These are phyloP conservation scores for Kobus ellipsiprymnus DNA, from an alignment of 2,113 vertebrate genomes.

Conservation along the genomic window DNA sequence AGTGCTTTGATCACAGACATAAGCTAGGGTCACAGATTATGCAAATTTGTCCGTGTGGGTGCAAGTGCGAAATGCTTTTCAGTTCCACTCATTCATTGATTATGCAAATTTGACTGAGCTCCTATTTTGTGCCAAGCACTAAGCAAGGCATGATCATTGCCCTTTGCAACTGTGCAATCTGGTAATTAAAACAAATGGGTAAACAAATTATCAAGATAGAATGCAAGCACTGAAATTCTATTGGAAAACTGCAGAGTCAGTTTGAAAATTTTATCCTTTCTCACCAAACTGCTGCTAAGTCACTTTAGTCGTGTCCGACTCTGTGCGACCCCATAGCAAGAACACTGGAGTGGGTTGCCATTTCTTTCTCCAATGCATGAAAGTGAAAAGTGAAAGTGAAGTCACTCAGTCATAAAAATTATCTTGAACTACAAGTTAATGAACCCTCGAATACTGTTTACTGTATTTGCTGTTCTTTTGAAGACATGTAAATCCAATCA, in stretches of 20 bases:
- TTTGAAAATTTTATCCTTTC: background rate
- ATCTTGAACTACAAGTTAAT: constrained; percentile 15
- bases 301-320: too few relatives aligned
- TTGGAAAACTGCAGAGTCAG: background rate
- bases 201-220: background rate
- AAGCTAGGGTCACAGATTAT: background rate
- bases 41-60: background rate
- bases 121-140: background rate
- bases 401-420: background rate
- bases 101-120: background rate
- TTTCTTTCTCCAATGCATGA: too few relatives aligned
- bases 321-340: too few relatives aligned
- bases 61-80: background rate
- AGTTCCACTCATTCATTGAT: background rate
- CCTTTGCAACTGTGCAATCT: background rate
- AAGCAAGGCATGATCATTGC: background rate
- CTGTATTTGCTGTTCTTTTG: background rate
- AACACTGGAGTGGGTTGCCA: too few relatives aligned
- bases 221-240: background rate
- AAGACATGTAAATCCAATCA: background rate
- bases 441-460: background rate
- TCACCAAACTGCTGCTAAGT: background rate
- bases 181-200: background rate
- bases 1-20: background rate
- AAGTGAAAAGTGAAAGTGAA: too few relatives aligned